Evolutionary conservation across 64 coral and sea anemone species (phyloP), one percentile per base, ranked within the genome.

Genomic region (Trachythela sp.): DNA sequence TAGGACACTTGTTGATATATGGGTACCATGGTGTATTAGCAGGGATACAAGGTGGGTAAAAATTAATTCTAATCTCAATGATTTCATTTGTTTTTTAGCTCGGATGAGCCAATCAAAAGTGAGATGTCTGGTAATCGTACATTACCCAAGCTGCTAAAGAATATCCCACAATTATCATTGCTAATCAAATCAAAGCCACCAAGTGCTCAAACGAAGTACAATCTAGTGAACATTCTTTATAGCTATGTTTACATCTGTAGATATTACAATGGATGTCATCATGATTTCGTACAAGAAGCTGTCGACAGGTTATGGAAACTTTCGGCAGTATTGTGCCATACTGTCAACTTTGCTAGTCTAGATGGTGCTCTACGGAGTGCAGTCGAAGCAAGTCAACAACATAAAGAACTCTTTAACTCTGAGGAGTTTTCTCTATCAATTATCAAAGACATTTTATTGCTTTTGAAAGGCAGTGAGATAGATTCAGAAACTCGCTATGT

Each of bases 241-340:
- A 86, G 92, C 8, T 99, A 99, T 95, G 93, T 91, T 10, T 94
- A 94, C 58, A 58, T 91, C 6, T 89, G 94, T 77, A 88, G 95
- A 51, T 86, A 94, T 1, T 94, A 93, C 71, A 98, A 98, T 98
- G 93, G 93, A 31, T 92, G 84, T 32, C 93, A 91, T 22, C 85
- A 92, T 37, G 86, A 94, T 13, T 70, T 89, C n/a, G 70, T 70
- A 72, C 71, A 85, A 22, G 85, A 98, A 84, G 58, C 89, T 76
- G 51, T 86, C 35, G 91, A 94, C 72, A 93, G 50, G 39, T 84
- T 98, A 14, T 84, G 89, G 22, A 88, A 80, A 85, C 87, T 98
- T 22, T 92, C 95, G 35, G 59, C 93, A 48, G 86, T 92, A 17
- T 54, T 98, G 14, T 93, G 67, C 36, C 86, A 91, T 29, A 98